Evolutionary conservation across 1,140 invertebrate genomes (phyloP).

Genomic region (Andricus grossulariae): DNA sequence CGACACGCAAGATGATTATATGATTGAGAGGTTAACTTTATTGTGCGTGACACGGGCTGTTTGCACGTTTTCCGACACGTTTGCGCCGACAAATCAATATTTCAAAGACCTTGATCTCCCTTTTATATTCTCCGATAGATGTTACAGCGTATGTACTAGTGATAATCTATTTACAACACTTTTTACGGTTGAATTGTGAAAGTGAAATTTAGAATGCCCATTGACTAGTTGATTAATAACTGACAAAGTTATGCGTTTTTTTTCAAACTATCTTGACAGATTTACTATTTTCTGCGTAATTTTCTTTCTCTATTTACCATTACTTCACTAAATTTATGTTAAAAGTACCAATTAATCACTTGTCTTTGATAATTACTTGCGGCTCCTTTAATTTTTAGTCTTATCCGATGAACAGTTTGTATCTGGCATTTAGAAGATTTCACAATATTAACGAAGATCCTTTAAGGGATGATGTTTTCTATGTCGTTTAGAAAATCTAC

Average conservation of each 20-base stretch:
- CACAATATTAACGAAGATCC: background rate
- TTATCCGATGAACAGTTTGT: background rate
- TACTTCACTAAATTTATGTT: background rate
- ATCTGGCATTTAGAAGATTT: background rate
- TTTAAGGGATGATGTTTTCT: conserved; percentile 41
- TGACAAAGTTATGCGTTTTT: too few relatives aligned
- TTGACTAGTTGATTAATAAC: too few relatives aligned
- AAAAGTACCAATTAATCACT: background rate
- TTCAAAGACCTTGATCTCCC: conserved; percentile 38
- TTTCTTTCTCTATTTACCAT: too few relatives aligned
- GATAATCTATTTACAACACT: too few relatives aligned
- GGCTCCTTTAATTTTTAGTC: conserved; percentile 28
- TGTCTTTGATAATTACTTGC: background rate
- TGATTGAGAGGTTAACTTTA: too few relatives aligned
- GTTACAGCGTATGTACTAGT: conserved; percentile 19
- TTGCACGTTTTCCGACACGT: conserved; percentile 39
- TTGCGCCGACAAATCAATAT: conserved; percentile 55
- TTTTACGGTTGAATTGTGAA: too few relatives aligned
- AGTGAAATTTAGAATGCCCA: too few relatives aligned
- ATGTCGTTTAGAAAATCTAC: conserved; percentile 45
- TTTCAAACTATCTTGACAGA: too few relatives aligned
- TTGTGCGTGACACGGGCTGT: too few relatives aligned
- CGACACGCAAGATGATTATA: too few relatives aligned
- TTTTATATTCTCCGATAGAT: conserved; percentile 6
- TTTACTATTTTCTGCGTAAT: too few relatives aligned